Evolutionary conservation across 2,888 invertebrate genomes (phyloP), one percentile per base, ranked within the genome.

Genomic region (Trachelus stipa): DNA sequence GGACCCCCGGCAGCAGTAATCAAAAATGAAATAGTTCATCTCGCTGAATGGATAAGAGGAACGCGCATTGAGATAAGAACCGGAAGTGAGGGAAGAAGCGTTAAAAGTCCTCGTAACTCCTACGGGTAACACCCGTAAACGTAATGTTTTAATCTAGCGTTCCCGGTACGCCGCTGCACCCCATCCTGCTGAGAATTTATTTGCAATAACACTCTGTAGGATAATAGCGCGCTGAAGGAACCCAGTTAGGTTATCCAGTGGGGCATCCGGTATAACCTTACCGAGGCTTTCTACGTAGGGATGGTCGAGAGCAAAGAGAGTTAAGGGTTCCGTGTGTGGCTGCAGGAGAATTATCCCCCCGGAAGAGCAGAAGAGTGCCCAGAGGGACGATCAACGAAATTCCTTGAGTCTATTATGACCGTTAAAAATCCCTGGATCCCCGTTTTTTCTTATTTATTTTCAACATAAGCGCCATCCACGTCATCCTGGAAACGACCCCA

Each of bases 141-240:
- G 74, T 79, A 76, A 79, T 76, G 79, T 79, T 76, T 79, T 79
- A 79, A 79, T 79, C 79, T 76, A 79, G 76, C 68, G 76, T 75
- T 78, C 75, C 78, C 78, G 69, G 69, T 68, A 69, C 75, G 73
- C 75, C 40, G 34, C 76, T 30, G 71, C 68, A 40, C 73, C 73
- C 78, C 78, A 68, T 75, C 33, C 69, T 68, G 34, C 79, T 68
- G 76, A 76, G 79, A 79, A 79, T 79, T 79, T 79, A 79, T 79
- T 79, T 74, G 79, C 79, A 76, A 79, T 79, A 79, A 79, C 76
- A 76, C 76, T 79, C 76, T 73, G 79, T 73, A 76, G 79, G 76
- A 76, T 79, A 79, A 79, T 79, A 78, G 56, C 40, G 37, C 76
- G 76, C 73, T 3, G 73, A 69, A 69, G 33, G 30, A 69, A 69